Evolutionary conservation across 2,113 vertebrate species (phyloP).

Genomic region (Tachysurus fulvidraco): DNA sequence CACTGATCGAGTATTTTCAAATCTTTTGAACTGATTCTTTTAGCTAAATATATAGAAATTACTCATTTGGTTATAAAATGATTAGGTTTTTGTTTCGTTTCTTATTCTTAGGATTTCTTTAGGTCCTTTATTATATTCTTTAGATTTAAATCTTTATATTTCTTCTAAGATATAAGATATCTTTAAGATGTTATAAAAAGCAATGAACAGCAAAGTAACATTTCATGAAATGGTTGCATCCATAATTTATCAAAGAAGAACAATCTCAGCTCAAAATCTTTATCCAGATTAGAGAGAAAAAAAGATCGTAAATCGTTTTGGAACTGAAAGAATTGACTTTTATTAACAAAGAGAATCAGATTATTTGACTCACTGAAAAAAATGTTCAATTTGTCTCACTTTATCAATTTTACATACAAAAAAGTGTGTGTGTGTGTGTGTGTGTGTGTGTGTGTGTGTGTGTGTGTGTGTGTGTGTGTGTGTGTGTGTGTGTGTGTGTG

Average conservation of each 20-base stretch:
- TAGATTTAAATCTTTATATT: background rate
- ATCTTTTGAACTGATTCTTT: no score
- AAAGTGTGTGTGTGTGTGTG: background rate
- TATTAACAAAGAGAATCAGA: background rate
- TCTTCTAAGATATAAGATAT: background rate
- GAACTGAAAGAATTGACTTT: background rate
- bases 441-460: background rate
- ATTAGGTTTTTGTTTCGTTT: no score
- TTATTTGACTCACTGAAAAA: background rate
- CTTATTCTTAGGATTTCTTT: no score
- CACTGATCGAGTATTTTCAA: background rate
- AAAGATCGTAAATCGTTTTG: no score
- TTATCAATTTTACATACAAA: background rate
- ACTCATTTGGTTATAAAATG: background rate
- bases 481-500: conserved; percentile 6
- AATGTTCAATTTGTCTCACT: background rate
- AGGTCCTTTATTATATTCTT: no score
- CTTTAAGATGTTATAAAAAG: background rate
- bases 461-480: conserved; percentile 2
- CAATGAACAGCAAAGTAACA: background rate
- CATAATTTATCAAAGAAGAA: background rate
- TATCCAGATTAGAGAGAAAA: background rate
- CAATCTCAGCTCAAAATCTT: background rate
- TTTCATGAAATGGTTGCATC: background rate
- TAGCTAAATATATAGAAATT: background rate